Base-by-base conservation (phyloP, 2,797 vertebrate genomes). In the Pseudochirops corinnae region DNA sequence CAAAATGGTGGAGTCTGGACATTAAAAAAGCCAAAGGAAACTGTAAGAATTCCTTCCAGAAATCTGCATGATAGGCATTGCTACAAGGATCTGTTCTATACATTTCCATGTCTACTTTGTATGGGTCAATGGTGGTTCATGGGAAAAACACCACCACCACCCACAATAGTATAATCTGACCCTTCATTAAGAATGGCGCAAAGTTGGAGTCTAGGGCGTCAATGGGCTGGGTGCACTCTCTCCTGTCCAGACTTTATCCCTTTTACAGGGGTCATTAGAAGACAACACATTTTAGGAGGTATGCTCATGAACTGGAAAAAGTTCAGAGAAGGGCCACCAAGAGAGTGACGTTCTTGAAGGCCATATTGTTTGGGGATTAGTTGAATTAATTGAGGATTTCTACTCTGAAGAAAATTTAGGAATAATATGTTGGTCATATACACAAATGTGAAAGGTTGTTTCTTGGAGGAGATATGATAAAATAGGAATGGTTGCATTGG, bases 21-120 rank as follows among this genome's bases (percentile, higher is more conserved):
- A 46, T 50, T 50, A 9, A 26, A 26, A 21, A 50, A 39, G 39
- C 5, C 50, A 93, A 95, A 94, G 91, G 52, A 94, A 96, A 94
- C 92, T 62, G 39, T 14, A 67, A 94, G 50, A 55, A 46, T 39
- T 10, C 46, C 24, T 28, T 50, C 39, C 53, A 92, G 55, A 95
- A 93, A 90, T 92, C 26, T 92, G 56, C 0, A 67, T 67, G 31
- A n/a, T n/a, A n/a, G 33, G 14, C 13, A 14, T 33, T 16, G 31
- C 33, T 67, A 14, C 5, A 74, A 74, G n/a, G 16, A 21, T 39
- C 67, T 74, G 7, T 0, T 26, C 74, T 21, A 50, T 1, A 18
- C 21, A 3, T 9, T 50, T 26, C 2, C 21, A 26, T 10, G 21
- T 26, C 26, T 87, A 87, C 39, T 50, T 50, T 46, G 39, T 3